Conservation (phyloP, 2,888 invertebrate genomes). For the Diabrotica balteata region DNA sequence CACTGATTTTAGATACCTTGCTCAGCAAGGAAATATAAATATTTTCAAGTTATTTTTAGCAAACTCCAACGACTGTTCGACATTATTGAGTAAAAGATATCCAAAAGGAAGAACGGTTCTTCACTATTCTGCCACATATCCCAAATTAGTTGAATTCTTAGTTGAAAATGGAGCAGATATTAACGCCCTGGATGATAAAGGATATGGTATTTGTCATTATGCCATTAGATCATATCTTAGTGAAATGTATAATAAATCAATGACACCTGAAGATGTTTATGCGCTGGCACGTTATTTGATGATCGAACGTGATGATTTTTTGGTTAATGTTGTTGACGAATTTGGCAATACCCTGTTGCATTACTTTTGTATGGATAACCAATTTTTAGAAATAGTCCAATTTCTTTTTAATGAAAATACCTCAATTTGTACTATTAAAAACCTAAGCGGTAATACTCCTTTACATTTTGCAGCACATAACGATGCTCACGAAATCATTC, state of each 20-base stretch:
- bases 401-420: neutral
- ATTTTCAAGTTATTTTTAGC: conserved; percentile 1
- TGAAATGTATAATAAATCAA: neutral
- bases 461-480: neutral
- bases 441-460: neutral
- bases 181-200: neutral
- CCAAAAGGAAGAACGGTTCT: neutral
- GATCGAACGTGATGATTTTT: too few relatives aligned
- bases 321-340: neutral
- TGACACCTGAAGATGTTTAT: too few relatives aligned
- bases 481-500: neutral
- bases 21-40: neutral
- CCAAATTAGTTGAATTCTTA: neutral
- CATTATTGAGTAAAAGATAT: neutral
- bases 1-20: neutral
- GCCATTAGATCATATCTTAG: neutral
- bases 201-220: neutral
- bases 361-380: neutral
- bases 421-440: neutral
- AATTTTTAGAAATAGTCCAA: neutral
- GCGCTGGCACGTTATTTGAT: too few relatives aligned
- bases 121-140: neutral
- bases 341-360: neutral
- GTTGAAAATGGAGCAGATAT: neutral
- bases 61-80: neutral